Base-by-base conservation (phyloP, 2,888 invertebrate genomes). In the Sarcophaga carnaria region DNA sequence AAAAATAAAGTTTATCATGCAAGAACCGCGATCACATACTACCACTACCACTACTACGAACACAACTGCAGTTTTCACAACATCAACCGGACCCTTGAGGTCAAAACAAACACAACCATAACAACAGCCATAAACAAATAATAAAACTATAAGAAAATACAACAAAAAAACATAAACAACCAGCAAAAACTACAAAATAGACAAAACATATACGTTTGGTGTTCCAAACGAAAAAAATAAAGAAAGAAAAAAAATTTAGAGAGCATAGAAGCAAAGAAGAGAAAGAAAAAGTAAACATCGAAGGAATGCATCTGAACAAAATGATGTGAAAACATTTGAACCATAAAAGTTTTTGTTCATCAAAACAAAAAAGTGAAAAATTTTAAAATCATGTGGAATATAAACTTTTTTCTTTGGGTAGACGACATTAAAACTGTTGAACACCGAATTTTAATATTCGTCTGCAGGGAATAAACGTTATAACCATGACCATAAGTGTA, bases 51-150 rank as follows among this genome's bases (percentile, higher is more conserved):
- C 22, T 22, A 22, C 22, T 22, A 22, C 22, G 49, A 69, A 66
- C 37, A 79, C 62, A 22, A 59, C 66, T 78, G 83, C 80, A 82
- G 82, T 85, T 85, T 87, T 63, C 85, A 87, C 82, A 80, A 77
- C 75, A 84, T 81, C 63, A 85, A 82, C 81, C 81, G 77, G 79
- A 81, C 84, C 81, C 83, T 84, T 88, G 84, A 79, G 88, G 88
- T 88, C 71, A 83, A 75, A 86, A 84, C 83, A 84, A 80, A 78
- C 76, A 83, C 27, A 54, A 71, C 80, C 69, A 66, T 64, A 54
- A 66, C 66, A 69, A 25, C 67, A 86, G 47, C 62, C 70, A 79
- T 59, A 60, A 72, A 74, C 75, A 75, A 75, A 78, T 27, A 69
- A 37, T 60, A 6, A 62, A 62, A 62, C 10, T 11, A 22, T 22